Evolutionary conservation across 2,113 vertebrate species (phyloP).

Genomic region (Nettapus auritus): DNA sequence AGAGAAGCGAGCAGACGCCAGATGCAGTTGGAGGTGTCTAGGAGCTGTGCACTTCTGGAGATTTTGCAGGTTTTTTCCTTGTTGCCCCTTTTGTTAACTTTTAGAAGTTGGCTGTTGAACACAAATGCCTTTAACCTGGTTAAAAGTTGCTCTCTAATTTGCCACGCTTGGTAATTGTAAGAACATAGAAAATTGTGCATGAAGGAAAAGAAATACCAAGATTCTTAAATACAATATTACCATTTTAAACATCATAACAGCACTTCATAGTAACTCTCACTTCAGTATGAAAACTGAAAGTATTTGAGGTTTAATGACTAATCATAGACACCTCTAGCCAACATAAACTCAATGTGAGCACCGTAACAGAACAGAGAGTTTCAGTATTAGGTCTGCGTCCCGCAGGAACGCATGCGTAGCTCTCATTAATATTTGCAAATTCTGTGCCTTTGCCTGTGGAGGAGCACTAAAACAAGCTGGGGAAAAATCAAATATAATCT

Average conservation of each 20-base stretch:
- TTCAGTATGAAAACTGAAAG: not conserved
- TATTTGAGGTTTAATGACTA: slow-evolving; percentile 11
- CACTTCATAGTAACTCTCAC: not conserved
- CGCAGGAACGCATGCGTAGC: not conserved
- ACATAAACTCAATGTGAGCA: not conserved
- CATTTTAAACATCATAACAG: slow-evolving; percentile 34
- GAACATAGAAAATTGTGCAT: slow-evolving; percentile 5
- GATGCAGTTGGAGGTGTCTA: accelerated
- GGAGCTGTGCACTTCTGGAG: not conserved
- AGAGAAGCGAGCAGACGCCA: not conserved
- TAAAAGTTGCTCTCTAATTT: slow-evolving; percentile 51
- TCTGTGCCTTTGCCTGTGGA: not conserved
- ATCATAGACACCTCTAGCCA: not conserved
- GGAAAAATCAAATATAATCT: not conserved
- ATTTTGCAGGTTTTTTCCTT: not conserved
- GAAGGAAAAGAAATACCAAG: slow-evolving; percentile 26
- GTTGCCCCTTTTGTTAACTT: not conserved
- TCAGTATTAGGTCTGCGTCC: not conserved
- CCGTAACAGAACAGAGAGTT: not conserved
- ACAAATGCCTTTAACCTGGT: slow-evolving; percentile 57
- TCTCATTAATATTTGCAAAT: not conserved
- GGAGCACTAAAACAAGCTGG: not conserved
- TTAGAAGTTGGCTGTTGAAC: not conserved
- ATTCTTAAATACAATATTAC: not conserved
- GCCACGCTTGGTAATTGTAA: slow-evolving; percentile 16